Percentiles rank a stretch among this genome's conserved stretches.
Conservation (phyloP, 2,113 vertebrate genomes). For the Malurus melanocephalus region DNA sequence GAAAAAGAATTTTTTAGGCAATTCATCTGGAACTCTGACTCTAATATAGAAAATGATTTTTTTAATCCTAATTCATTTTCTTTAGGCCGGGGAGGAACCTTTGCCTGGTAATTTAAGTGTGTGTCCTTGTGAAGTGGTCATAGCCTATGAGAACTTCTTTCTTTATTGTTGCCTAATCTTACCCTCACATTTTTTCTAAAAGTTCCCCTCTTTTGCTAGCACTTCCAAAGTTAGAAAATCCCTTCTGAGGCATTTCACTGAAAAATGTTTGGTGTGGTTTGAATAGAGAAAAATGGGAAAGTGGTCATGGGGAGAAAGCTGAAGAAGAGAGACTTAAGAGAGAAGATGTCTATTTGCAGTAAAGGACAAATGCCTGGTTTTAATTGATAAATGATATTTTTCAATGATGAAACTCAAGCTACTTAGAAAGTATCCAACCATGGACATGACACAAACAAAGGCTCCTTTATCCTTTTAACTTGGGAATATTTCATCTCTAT, state of each 20-base stretch:
- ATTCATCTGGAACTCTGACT: background rate
- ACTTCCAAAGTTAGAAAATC: background rate
- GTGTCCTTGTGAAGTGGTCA: background rate
- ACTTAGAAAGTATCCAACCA: background rate
- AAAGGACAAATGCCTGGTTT: background rate
- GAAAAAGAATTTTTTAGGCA: background rate
- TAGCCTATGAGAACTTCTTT: background rate
- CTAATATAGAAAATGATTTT: background rate
- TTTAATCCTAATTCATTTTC: background rate
- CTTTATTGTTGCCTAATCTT: background rate
- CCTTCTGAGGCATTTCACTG: background rate
- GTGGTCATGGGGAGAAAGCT: background rate
- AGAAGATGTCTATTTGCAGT: background rate
- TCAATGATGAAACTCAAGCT: background rate
- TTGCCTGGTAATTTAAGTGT: background rate
- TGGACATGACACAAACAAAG: background rate
- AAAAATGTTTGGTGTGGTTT: background rate
- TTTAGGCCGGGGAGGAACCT: background rate
- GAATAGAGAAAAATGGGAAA: background rate
- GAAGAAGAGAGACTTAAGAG: background rate
- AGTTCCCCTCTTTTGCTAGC: background rate
- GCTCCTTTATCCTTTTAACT: background rate
- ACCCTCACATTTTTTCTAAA: background rate
- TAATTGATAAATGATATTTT: background rate
- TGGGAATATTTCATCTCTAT: background rate